phyloP scores from a whole-genome alignment of 2,113 vertebrate species.

The Pluvianellus socialis region DNA sequence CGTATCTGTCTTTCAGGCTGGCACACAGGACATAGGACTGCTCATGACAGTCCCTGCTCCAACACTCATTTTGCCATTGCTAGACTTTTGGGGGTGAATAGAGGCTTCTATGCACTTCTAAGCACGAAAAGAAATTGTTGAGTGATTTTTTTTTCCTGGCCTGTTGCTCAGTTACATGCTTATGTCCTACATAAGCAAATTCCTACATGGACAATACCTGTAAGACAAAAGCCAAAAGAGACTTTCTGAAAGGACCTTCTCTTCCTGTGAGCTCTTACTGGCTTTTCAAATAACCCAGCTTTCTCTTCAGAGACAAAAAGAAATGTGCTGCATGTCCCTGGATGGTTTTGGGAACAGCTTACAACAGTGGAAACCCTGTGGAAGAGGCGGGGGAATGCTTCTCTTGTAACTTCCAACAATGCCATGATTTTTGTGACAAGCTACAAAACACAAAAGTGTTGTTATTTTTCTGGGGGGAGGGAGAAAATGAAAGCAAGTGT shows the following conservation, averaged over 20 bases:
- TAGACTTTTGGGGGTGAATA: not conserved
- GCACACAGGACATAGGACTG: not conserved
- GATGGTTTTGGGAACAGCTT: not conserved
- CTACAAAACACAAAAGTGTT: not conserved
- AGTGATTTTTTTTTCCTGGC: not conserved
- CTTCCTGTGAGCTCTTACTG: not conserved
- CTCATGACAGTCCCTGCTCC: not conserved
- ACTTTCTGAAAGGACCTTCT: not conserved
- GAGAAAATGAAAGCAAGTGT: rapidly evolving
- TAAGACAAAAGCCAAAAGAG: not conserved
- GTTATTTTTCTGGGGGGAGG: not conserved
- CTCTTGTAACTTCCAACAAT: not conserved
- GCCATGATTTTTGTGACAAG: not conserved
- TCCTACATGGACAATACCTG: not conserved
- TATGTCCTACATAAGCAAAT: not conserved
- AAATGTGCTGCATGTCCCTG: not conserved
- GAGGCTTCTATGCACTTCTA: not conserved
- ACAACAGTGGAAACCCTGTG: not conserved
- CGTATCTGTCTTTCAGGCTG: not conserved
- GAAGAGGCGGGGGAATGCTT: rapidly evolving
- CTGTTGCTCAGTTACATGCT: not conserved
- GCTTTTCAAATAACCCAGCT: not conserved
- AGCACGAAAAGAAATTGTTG: not conserved
- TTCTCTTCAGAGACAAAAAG: not conserved
- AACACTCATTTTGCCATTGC: not conserved